phyloP scores from a whole-genome alignment of 2,888 invertebrate species.

The Mechanitis messenoides region DNA sequence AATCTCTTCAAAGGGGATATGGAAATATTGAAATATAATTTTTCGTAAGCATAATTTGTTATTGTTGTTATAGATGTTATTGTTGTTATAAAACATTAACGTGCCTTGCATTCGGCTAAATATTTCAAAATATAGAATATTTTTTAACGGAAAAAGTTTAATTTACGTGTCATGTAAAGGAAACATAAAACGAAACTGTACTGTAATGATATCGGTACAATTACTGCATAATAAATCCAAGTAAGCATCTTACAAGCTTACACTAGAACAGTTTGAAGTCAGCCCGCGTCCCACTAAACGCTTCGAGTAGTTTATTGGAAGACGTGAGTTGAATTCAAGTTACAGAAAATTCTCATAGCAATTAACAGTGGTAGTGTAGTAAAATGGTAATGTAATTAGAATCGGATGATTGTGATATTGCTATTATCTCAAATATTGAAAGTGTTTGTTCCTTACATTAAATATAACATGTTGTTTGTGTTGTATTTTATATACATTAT shows the following conservation, averaged over 20 bases:
- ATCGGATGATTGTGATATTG: conserved; percentile 34
- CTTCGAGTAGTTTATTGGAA: conserved; percentile 62
- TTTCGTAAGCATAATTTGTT: no score
- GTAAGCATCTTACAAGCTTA: conserved; percentile 40
- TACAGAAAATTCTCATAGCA: conserved; percentile 31
- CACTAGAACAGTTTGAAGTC: conserved; percentile 49
- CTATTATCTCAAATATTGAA: conserved; percentile 19
- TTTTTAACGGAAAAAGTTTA: background rate
- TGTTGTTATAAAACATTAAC: no score
- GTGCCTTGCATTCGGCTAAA: no score
- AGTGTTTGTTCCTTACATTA: background rate
- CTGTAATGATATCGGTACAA: conserved; percentile 28
- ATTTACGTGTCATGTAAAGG: background rate
- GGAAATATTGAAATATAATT: no score
- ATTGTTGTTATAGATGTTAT: no score
- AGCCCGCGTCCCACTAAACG: conserved; percentile 53
- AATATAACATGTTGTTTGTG: background rate
- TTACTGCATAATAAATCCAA: conserved; percentile 44
- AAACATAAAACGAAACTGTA: conserved; percentile 3
- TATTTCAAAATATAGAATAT: no score
- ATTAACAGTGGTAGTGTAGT: conserved; percentile 46
- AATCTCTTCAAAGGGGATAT: conserved; percentile 1
- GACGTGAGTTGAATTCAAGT: conserved; percentile 61
- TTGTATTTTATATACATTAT: background rate
- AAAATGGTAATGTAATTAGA: conserved; percentile 65